Percentiles rank a stretch among this genome's conserved stretches.
phyloP scores from a whole-genome alignment of 2,113 vertebrate species.

The Amblyopsis rosae region DNA sequence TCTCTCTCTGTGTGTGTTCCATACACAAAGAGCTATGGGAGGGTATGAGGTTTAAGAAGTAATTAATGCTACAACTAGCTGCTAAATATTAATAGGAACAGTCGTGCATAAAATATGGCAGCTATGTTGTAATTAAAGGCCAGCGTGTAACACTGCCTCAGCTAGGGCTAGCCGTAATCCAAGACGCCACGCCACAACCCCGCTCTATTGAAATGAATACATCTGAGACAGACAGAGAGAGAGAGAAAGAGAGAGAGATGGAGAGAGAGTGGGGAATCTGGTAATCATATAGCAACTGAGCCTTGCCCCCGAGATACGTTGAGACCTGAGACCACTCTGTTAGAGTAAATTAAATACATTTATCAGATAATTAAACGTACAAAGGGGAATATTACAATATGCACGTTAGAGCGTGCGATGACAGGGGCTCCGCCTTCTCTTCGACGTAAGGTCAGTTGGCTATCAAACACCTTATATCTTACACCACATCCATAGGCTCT shows the following conservation, averaged over 20 bases:
- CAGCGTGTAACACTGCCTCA: conserved; percentile 85
- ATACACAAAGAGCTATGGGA: conserved; percentile 80
- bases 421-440: neutral
- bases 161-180: conserved; percentile 26
- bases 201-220: conserved; percentile 20
- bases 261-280: conserved; percentile 5
- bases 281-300: conserved; percentile 41
- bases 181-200: conserved; percentile 76
- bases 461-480: no score
- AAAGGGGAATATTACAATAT: conserved; percentile 25
- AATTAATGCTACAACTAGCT: conserved; percentile 98
- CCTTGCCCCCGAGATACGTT: conserved; percentile 50
- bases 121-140: conserved; percentile 95
- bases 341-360: conserved; percentile 50
- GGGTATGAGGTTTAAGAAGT: conserved; percentile 89
- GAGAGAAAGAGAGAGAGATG: neutral
- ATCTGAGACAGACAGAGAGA: conserved; percentile 1
- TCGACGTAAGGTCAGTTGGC: neutral
- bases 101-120: conserved; percentile 96
- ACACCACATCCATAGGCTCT: no score
- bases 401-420: conserved; percentile 5
- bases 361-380: conserved; percentile 63
- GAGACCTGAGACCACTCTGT: conserved; percentile 26
- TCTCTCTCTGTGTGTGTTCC: neutral
- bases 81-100: conserved; percentile 98